Evolutionary conservation across 2,888 invertebrate species (phyloP).

Genomic region (Aphodius granarius): DNA sequence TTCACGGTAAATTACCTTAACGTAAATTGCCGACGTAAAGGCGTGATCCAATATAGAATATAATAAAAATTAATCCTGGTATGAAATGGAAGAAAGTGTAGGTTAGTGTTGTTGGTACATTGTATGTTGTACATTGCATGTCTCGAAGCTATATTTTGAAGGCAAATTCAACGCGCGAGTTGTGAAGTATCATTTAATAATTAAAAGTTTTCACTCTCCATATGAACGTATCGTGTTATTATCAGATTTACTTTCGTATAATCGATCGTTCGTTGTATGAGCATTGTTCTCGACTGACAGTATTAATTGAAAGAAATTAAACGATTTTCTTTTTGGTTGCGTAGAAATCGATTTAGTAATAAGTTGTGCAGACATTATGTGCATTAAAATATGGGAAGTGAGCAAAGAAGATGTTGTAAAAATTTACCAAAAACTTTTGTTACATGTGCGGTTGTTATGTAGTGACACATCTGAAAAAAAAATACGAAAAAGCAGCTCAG

Average conservation of each 20-base stretch:
- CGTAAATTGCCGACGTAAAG: neutral
- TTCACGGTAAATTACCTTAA: neutral
- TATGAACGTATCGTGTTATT: neutral
- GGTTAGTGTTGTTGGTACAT: neutral
- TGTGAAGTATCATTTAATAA: neutral
- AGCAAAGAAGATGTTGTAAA: too few species aligned
- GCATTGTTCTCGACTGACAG: neutral
- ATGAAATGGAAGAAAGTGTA: neutral
- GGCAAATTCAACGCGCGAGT: neutral
- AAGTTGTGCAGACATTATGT: too few species aligned
- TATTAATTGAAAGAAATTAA: neutral
- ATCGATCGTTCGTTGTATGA: neutral
- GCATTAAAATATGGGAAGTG: too few species aligned
- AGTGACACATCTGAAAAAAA: too few species aligned
- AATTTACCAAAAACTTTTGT: too few species aligned
- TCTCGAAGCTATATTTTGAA: neutral
- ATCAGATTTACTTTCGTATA: neutral
- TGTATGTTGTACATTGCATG: neutral
- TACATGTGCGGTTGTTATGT: too few species aligned
- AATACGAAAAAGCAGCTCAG: too few species aligned
- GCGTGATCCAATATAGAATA: neutral
- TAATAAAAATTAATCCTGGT: neutral
- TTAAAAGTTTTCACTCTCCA: neutral
- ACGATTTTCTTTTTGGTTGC: neutral
- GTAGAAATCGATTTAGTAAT: neutral